Base-by-base conservation (phyloP, 2,113 vertebrate species). In the Puntigrus tetrazona region DNA sequence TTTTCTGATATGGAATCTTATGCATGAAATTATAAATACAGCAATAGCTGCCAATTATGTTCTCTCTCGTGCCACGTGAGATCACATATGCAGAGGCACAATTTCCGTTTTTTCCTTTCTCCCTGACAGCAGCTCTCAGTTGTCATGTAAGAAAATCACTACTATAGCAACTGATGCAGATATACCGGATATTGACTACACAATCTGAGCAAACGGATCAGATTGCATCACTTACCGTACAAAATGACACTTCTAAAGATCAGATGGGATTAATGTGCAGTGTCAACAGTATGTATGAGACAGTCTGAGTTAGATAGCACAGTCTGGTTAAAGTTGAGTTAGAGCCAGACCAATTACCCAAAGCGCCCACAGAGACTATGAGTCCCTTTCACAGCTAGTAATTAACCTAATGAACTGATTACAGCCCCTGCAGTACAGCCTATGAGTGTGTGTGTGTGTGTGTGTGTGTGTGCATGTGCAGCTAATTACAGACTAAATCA, bases 361-460 rank as follows among this genome's bases (percentile, higher is more conserved):
- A 74, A 70, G n/a, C 31, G 18, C 78, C 84, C 69, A 85, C 67
- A 83, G 69, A 70, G 14, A 73, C 73, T 22, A 79, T 20, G 57
- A 65, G 59, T 74, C 67, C 73, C 67, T 85, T 83, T 38, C 55
- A 67, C 67, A 80, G 65, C 80, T 69, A 75, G 52, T 81, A 83
- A 85, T 85, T 85, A 83, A 83, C 34, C 36, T 83, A 88, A 88
- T 85, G 84, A 86, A 73, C 69, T 83, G 69, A 86, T 85, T 80
- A 83, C 31, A 83, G n/a, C 50, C 79, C 47, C 59, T 83, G 18
- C 76, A 47, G 50, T 22, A 73, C 2, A n/a, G 10, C 55, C n/a
- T 69, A 5, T 43, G 14, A 59, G 31, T 43, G 6, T 72, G 65
- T 63, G 55, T 74, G 47, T 52, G 50, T 55, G 45, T 59, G 38